These are phyloP conservation scores for Drosophila busckii DNA, from an alignment of 1,140 invertebrate species.

Conservation along the genomic window DNA sequence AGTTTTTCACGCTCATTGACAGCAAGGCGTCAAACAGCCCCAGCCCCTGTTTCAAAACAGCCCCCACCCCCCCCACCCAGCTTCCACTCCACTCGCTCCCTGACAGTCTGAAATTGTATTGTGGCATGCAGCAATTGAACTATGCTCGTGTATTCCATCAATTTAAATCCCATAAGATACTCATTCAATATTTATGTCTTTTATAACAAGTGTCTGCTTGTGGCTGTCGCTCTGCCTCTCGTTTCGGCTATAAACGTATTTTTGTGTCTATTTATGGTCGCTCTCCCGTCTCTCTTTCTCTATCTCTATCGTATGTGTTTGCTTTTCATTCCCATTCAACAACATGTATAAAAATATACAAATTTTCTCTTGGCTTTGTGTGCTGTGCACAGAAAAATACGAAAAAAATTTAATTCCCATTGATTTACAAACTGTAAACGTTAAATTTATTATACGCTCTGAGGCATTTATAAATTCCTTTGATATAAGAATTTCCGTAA, in stretches of 20 bases:
- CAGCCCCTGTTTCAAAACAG: no score
- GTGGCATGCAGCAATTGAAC: slow-evolving; percentile 27
- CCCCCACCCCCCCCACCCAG: no score
- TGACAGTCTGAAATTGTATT: slow-evolving; percentile 22
- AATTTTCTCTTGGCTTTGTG: not conserved
- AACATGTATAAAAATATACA: slow-evolving; percentile 9
- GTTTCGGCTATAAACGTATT: no score
- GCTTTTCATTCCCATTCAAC: slow-evolving; percentile 7
- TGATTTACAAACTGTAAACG: no score
- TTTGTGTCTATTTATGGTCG: slow-evolving; percentile 3
- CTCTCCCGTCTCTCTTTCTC: not conserved
- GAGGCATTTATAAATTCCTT: no score
- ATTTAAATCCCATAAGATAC: slow-evolving; percentile 33
- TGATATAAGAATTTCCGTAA: no score
- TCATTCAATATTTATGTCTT: slow-evolving; percentile 42
- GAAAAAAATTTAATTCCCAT: no score
- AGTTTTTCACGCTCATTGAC: slow-evolving; percentile 34
- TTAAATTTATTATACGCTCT: no score
- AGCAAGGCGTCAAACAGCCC: no score
- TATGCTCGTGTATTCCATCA: slow-evolving; percentile 42
- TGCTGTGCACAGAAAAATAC: no score
- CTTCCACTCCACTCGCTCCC: no score
- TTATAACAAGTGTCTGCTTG: slow-evolving; percentile 24
- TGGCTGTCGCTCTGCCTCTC: not conserved
- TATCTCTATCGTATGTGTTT: not conserved